These are phyloP conservation scores for Aphaenogaster floridana DNA, from an alignment of 1,140 invertebrate genomes.

Conservation along the genomic window DNA sequence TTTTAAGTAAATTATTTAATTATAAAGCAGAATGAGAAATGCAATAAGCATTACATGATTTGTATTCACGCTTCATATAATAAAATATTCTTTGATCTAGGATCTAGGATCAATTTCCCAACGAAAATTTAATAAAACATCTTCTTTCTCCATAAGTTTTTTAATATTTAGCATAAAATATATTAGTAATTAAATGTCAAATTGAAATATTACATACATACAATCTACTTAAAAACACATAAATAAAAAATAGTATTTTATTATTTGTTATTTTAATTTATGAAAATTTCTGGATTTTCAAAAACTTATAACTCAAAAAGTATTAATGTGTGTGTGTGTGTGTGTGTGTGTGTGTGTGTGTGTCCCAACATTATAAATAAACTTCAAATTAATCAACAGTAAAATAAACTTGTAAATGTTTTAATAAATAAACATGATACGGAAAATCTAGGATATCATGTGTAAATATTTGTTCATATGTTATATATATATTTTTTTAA, in stretches of 20 bases:
- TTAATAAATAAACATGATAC: constrained; percentile 18
- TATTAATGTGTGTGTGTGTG: background rate
- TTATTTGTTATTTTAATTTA: background rate
- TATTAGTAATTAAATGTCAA: background rate
- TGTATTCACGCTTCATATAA: background rate
- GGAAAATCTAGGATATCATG: background rate
- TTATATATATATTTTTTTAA: background rate
- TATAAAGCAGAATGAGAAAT: background rate
- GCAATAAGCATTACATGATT: background rate
- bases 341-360: no score
- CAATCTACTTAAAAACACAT: background rate
- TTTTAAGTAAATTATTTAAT: constrained; percentile 39
- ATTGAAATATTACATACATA: background rate
- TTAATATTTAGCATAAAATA: constrained; percentile 1
- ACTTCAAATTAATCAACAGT: background rate
- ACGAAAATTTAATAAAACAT: constrained; percentile 8
- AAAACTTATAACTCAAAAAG: background rate
- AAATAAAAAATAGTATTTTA: background rate
- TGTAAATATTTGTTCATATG: background rate
- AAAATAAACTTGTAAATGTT: background rate
- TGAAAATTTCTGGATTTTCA: constrained; percentile 2
- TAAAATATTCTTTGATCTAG: background rate
- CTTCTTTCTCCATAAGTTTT: background rate
- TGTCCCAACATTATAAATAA: background rate
- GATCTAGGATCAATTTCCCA: background rate